Conservation (phyloP, 2,888 invertebrate species). For the Eristalinus sepulchralis region DNA sequence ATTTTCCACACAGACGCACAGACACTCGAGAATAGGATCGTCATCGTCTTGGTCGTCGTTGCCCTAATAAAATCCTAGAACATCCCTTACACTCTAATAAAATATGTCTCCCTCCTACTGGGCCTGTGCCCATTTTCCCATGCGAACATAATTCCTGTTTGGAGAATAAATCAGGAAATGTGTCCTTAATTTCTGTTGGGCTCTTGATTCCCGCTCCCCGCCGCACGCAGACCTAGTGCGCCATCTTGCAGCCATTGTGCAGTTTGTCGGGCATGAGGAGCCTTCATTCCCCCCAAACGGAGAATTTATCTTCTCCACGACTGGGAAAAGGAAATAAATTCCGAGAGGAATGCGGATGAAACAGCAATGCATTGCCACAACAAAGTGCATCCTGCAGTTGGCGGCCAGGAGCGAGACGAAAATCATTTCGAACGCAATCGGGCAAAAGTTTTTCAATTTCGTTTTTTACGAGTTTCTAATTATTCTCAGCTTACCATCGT, state of each 20-base stretch:
- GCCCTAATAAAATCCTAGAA: background rate
- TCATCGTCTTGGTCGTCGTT: too few species aligned
- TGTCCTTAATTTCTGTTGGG: slow-evolving; percentile 17
- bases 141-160: slow-evolving; percentile 14
- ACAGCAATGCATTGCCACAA: background rate
- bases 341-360: slow-evolving; percentile 9
- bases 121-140: slow-evolving; percentile 1
- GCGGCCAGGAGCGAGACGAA: background rate
- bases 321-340: slow-evolving; percentile 46
- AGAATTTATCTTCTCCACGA: slow-evolving; percentile 58
- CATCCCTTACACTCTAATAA: slow-evolving; percentile 18
- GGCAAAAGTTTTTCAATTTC: background rate
- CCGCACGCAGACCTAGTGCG: background rate
- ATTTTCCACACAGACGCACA: background rate
- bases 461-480: background rate
- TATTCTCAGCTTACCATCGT: background rate
- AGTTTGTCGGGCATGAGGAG: slow-evolving; percentile 5
- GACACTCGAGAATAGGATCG: background rate
- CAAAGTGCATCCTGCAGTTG: background rate
- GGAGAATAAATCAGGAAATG: slow-evolving; percentile 27
- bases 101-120: background rate
- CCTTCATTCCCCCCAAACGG: background rate
- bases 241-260: slow-evolving; percentile 13
- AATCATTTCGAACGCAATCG: background rate
- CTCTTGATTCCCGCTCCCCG: background rate